Conservation (phyloP, 2,797 vertebrate genomes). For the Cyclura pinguis region DNA sequence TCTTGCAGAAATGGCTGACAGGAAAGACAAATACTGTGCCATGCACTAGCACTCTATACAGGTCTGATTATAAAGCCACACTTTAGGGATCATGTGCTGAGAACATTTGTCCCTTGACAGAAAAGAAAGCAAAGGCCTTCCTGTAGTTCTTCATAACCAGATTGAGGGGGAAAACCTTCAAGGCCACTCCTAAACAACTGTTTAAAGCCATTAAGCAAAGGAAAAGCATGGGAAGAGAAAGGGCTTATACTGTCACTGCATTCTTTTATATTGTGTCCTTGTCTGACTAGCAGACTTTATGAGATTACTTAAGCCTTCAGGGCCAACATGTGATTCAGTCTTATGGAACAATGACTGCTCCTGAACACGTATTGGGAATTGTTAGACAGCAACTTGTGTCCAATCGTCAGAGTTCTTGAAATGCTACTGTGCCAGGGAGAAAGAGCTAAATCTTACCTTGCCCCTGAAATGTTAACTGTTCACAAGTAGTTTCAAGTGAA, state of each 20-base stretch:
- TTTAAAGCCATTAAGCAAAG: slow-evolving; percentile 3
- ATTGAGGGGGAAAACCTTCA: neutral
- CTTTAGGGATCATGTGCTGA: neutral
- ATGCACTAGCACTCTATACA: neutral
- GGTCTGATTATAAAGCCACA: neutral
- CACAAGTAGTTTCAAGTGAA: neutral
- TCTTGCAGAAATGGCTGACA: slow-evolving; percentile 23
- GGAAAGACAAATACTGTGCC: slow-evolving; percentile 19
- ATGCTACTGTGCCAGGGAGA: neutral
- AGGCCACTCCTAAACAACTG: slow-evolving; percentile 15
- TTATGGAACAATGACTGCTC: neutral
- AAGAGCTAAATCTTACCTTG: neutral
- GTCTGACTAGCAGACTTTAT: neutral
- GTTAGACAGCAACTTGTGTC: neutral
- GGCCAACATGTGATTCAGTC: neutral
- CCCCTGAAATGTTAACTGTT: neutral
- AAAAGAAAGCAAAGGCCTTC: slow-evolving; percentile 42
- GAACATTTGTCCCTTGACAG: slow-evolving; percentile 21
- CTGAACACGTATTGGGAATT: neutral
- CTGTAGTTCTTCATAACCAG: slow-evolving; percentile 11
- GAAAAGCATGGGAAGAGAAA: neutral
- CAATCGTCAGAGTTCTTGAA: neutral
- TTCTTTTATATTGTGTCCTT: neutral
- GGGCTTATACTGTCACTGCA: neutral
- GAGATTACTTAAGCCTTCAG: neutral